phyloP scores from a whole-genome alignment of 1,140 invertebrate species.

The Wasmannia auropunctata region DNA sequence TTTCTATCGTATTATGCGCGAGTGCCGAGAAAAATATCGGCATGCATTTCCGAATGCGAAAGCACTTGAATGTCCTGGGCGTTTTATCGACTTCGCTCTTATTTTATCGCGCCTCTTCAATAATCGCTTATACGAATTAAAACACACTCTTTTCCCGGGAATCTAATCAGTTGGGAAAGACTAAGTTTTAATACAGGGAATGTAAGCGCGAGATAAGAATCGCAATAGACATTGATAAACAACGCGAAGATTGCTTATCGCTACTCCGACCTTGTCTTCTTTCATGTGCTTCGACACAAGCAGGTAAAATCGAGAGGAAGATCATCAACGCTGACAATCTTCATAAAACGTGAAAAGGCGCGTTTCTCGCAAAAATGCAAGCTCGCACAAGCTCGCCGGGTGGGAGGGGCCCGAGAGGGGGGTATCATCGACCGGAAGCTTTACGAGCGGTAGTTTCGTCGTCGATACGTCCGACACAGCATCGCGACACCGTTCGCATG shows the following conservation, averaged over 20 bases:
- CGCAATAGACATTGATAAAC: neutral
- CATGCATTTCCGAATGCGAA: neutral
- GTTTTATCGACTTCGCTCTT: neutral
- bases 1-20: constrained; percentile 36
- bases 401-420: neutral
- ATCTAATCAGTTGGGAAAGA: neutral
- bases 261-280: neutral
- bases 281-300: neutral
- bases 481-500: constrained; percentile 33
- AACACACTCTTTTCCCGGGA: neutral
- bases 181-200: neutral
- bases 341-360: neutral
- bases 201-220: neutral
- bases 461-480: constrained; percentile 46
- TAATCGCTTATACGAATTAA: constrained; percentile 1
- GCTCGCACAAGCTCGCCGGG: neutral
- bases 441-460: constrained; percentile 72
- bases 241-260: constrained; percentile 5
- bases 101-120: constrained; percentile 9
- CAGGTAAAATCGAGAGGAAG: neutral
- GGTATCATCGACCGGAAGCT: constrained; percentile 66
- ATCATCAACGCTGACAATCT: constrained; percentile 13
- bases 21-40: constrained; percentile 23
- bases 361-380: neutral
- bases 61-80: neutral